Evolutionary conservation across 2,797 vertebrate genomes (phyloP).

Genomic region (Rhinella marina): DNA sequence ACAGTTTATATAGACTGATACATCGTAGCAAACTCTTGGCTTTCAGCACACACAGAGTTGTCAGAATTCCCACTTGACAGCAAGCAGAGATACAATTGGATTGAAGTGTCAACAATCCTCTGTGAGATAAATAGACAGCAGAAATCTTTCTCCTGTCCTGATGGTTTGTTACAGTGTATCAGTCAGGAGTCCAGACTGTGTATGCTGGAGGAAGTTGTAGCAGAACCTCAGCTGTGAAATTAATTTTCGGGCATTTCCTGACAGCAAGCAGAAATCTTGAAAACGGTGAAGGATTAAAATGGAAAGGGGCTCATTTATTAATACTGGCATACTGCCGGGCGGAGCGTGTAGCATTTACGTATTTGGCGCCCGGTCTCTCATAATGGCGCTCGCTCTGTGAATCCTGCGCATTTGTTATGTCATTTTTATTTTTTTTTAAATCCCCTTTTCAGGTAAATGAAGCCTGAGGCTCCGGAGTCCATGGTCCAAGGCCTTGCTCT

Average conservation of each 20-base stretch:
- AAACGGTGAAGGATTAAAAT: background rate
- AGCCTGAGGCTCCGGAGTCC: constrained; percentile 28
- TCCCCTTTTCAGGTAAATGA: constrained; percentile 33
- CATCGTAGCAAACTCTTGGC: background rate
- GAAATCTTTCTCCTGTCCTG: background rate
- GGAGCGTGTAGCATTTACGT: too few relatives aligned
- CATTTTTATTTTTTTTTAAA: background rate
- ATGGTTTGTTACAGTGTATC: background rate
- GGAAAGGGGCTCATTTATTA: too few relatives aligned
- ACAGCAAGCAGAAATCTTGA: background rate
- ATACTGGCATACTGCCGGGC: too few relatives aligned
- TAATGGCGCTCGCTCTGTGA: too few relatives aligned
- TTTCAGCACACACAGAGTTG: background rate
- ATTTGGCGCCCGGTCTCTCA: too few relatives aligned
- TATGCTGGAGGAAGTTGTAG: background rate
- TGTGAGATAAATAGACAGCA: background rate
- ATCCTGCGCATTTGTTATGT: background rate
- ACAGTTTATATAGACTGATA: too few relatives aligned
- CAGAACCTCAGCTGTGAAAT: background rate
- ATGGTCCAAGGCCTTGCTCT: constrained; percentile 36
- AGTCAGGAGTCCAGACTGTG: background rate
- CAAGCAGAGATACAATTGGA: background rate
- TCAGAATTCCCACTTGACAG: background rate
- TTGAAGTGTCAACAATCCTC: background rate
- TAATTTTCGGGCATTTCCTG: background rate